phyloP scores from a whole-genome alignment of 2,797 vertebrate species.

The Clarias platycephalus region DNA sequence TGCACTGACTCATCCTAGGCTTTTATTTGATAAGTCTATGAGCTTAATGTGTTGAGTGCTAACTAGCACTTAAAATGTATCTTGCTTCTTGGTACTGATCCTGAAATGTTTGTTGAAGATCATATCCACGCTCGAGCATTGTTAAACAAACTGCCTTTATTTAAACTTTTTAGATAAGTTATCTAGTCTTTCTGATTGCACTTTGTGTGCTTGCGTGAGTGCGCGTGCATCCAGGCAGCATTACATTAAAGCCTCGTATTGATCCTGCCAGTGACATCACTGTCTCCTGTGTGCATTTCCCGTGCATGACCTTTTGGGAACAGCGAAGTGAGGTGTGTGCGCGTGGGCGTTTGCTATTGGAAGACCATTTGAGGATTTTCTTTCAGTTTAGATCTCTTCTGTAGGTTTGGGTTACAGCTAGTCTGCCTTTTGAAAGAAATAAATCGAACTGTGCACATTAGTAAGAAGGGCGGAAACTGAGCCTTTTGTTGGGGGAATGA shows the following conservation, averaged over 20 bases:
- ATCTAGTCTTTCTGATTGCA: background rate
- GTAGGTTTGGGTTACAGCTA: conserved; percentile 38
- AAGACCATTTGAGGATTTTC: conserved; percentile 36
- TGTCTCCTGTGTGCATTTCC: conserved; percentile 41
- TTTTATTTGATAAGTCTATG: background rate
- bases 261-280: conserved; percentile 53
- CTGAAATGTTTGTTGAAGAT: background rate
- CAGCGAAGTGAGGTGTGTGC: background rate
- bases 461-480: background rate
- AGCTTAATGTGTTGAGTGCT: background rate
- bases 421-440: conserved; percentile 11
- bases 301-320: conserved; percentile 38
- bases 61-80: too few species aligned
- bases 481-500: conserved; percentile 13
- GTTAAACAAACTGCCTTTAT: background rate
- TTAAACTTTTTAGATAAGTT: background rate
- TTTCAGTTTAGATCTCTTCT: conserved; percentile 28
- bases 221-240: conserved; percentile 23
- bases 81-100: background rate
- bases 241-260: conserved; percentile 48
- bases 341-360: conserved; percentile 17
- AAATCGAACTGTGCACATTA: conserved; percentile 33
- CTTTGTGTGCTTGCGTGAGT: background rate
- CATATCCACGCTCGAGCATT: too few species aligned
- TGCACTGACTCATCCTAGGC: background rate